Conservation (phyloP, 2,797 vertebrate genomes). For the Aeoliscus strigatus region DNA sequence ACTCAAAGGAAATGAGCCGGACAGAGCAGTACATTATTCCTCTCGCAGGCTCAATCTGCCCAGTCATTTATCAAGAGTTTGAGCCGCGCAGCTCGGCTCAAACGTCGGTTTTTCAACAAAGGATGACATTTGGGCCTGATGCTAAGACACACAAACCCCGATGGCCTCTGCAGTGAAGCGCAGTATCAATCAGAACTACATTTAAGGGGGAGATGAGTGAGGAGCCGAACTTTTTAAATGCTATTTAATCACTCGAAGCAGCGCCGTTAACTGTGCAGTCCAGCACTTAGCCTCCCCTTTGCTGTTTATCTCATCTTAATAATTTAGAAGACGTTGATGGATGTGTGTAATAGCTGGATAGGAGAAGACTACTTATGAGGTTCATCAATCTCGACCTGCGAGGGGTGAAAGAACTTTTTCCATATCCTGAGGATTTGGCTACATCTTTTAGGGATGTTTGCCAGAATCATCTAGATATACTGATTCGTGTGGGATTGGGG, state of each 20-base stretch:
- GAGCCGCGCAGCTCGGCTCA: conserved; percentile 14
- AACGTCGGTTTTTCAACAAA: conserved; percentile 30
- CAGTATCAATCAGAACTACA: conserved; percentile 29
- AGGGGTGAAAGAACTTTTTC: conserved; percentile 41
- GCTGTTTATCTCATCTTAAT: conserved; percentile 59
- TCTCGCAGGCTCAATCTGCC: conserved; percentile 38
- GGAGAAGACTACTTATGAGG: conserved; percentile 67
- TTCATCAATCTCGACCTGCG: conserved; percentile 61
- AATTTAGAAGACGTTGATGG: conserved; percentile 66
- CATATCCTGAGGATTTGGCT: conserved; percentile 56
- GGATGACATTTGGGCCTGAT: conserved; percentile 31
- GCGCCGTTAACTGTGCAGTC: conserved; percentile 43
- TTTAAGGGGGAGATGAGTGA: conserved; percentile 43
- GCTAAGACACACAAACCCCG: conserved; percentile 56
- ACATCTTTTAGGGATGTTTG: conserved; percentile 53
- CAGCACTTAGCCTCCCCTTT: conserved; percentile 53
- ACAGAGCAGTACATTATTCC: conserved; percentile 38
- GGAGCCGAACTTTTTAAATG: conserved; percentile 56
- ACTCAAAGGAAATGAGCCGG: conserved; percentile 54
- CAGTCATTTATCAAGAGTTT: conserved; percentile 45
- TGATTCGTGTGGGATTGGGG: conserved; percentile 13
- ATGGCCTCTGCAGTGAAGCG: conserved; percentile 42
- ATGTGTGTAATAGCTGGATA: conserved; percentile 68
- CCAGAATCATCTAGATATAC: conserved; percentile 48
- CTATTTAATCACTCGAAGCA: conserved; percentile 67